These are phyloP conservation scores for Centrocercus urophasianus DNA, from an alignment of 2,113 vertebrate species.

Conservation along the genomic window DNA sequence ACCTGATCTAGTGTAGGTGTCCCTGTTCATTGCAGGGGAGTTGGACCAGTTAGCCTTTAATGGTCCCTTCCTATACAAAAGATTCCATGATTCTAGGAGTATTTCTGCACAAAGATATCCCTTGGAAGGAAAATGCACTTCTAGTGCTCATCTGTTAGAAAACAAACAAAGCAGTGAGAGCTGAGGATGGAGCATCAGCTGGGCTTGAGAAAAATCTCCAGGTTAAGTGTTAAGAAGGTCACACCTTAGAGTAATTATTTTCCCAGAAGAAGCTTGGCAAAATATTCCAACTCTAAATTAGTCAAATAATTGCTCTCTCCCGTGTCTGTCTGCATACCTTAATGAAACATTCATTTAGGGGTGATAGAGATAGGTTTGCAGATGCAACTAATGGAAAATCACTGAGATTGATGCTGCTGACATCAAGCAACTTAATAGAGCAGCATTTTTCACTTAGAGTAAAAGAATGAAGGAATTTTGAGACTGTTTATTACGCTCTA, in stretches of 20 bases:
- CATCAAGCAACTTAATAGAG: neutral
- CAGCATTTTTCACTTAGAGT: neutral
- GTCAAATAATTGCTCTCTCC: conserved; percentile 10
- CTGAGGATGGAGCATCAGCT: neutral
- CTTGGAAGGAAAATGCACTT: neutral
- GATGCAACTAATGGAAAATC: conserved; percentile 22
- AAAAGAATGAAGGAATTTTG: conserved; percentile 7
- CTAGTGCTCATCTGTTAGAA: neutral
- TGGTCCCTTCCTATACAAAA: no score
- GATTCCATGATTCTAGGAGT: neutral
- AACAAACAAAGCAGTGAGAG: neutral
- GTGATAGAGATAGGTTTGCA: neutral
- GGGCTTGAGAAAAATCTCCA: neutral
- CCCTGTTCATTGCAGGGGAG: no score
- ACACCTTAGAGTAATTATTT: neutral
- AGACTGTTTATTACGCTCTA: neutral
- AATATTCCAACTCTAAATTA: conserved; percentile 19
- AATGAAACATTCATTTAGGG: conserved; percentile 38
- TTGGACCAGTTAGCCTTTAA: no score
- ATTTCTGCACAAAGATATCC: neutral
- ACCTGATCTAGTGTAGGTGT: no score
- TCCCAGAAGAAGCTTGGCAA: neutral
- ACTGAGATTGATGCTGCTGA: neutral
- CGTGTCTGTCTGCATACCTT: neutral
- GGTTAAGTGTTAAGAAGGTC: neutral